Evolutionary conservation across 2,797 vertebrate species (phyloP).

Genomic region (Chlorospingus semifuscus): DNA sequence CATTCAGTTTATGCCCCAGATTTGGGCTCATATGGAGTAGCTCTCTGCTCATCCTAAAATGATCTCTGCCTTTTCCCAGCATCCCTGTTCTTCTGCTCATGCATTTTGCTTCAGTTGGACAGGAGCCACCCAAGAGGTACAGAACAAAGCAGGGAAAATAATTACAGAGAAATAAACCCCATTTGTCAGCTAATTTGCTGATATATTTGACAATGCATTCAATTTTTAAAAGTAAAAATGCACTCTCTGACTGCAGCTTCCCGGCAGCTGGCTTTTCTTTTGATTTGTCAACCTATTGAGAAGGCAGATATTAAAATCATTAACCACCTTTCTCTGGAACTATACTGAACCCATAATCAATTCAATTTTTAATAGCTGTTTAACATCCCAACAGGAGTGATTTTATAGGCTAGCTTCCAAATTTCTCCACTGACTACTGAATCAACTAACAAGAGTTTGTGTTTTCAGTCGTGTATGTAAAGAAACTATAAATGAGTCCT

Average conservation of each 20-base stretch:
- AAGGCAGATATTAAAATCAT: neutral
- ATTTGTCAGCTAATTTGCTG: neutral
- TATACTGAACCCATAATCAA: neutral
- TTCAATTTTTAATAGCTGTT: neutral
- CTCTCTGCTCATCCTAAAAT: neutral
- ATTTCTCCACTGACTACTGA: neutral
- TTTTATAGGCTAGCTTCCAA: neutral
- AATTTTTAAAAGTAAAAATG: neutral
- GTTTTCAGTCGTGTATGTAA: neutral
- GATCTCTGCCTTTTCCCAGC: neutral
- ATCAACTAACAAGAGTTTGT: neutral
- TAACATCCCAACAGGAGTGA: neutral
- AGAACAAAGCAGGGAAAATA: neutral
- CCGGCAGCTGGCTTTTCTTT: neutral
- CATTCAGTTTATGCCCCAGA: neutral
- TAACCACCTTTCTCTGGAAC: neutral
- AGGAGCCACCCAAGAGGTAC: neutral
- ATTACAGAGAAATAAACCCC: neutral
- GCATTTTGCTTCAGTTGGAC: neutral
- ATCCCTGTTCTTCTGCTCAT: accelerated
- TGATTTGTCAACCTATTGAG: neutral
- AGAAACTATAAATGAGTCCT: neutral
- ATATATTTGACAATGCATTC: neutral
- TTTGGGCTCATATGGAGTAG: accelerated
- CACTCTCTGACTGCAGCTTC: neutral